A percentile compares a stretch with the other conserved stretches of the same genome.
Evolutionary conservation across 2,888 invertebrate genomes (phyloP).

Genomic region (Nineta flava): DNA sequence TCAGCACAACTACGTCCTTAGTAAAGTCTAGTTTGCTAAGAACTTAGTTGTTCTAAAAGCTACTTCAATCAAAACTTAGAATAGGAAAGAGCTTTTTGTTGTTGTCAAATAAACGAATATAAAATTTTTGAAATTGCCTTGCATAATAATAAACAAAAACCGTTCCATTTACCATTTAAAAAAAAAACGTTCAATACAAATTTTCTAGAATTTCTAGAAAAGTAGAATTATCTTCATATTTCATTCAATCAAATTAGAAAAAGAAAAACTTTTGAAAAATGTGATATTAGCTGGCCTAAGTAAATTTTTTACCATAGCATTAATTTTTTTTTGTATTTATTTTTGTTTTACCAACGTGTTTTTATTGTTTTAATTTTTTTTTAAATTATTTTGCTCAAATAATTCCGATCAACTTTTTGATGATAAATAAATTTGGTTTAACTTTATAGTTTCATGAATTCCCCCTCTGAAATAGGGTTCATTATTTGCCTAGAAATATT

Average conservation of each 20-base stretch:
- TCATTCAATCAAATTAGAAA: background rate
- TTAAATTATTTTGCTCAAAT: no score
- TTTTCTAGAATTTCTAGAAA: background rate
- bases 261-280: background rate
- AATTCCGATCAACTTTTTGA: no score
- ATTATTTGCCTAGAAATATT: no score
- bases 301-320: background rate
- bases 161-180: background rate
- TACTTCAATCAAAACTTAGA: background rate
- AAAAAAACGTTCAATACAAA: no score
- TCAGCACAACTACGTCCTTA: background rate
- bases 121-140: background rate
- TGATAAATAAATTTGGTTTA: no score
- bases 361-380: no score
- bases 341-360: no score
- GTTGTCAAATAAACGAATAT: background rate
- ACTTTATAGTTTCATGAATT: no score
- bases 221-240: background rate
- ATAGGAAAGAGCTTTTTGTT: background rate
- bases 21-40: background rate
- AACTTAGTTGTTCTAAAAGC: background rate
- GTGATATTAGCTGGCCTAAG: conserved; percentile 1
- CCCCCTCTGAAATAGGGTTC: no score
- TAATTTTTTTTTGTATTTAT: no score
- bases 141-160: background rate